Conservation (phyloP, 2,888 invertebrate genomes). For the Heterodera filipjevi region DNA sequence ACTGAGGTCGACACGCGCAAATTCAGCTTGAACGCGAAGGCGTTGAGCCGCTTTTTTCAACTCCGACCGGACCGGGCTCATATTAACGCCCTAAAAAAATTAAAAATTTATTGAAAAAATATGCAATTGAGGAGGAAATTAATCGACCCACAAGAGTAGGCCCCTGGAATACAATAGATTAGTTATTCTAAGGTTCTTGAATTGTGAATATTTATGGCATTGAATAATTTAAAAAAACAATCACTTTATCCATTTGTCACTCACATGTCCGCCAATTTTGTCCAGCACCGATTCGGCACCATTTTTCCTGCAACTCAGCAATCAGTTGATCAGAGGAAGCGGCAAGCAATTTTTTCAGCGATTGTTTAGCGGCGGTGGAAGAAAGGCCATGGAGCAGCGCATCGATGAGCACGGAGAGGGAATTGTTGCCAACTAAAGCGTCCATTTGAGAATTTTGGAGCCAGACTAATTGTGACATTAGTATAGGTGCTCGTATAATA, state of each 20-base stretch:
- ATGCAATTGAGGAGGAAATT: no score
- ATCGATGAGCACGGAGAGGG: constrained; percentile 63
- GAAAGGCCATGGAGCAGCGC: constrained; percentile 67
- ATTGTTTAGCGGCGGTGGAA: constrained; percentile 66
- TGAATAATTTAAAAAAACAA: background rate
- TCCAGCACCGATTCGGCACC: constrained; percentile 50
- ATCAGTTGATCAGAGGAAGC: constrained; percentile 26
- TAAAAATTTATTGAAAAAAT: background rate
- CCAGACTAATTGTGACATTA: background rate
- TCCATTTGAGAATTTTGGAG: background rate
- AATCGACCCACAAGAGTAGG: no score
- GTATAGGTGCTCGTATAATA: no score
- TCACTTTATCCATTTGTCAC: no score
- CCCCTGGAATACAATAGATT: no score
- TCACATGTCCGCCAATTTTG: constrained; percentile 67
- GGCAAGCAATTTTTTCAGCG: constrained; percentile 68
- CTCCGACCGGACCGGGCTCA: constrained; percentile 65
- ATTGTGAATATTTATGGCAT: background rate
- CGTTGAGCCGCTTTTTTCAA: constrained; percentile 61
- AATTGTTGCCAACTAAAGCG: background rate
- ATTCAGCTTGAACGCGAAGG: constrained; percentile 67
- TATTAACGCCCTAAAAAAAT: constrained; percentile 68
- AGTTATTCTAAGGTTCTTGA: background rate
- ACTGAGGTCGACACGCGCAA: constrained; percentile 75
- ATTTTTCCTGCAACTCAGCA: constrained; percentile 54